These are phyloP conservation scores for Dromiciops gliroides DNA, from an alignment of 2,113 vertebrate species.

Conservation along the genomic window DNA sequence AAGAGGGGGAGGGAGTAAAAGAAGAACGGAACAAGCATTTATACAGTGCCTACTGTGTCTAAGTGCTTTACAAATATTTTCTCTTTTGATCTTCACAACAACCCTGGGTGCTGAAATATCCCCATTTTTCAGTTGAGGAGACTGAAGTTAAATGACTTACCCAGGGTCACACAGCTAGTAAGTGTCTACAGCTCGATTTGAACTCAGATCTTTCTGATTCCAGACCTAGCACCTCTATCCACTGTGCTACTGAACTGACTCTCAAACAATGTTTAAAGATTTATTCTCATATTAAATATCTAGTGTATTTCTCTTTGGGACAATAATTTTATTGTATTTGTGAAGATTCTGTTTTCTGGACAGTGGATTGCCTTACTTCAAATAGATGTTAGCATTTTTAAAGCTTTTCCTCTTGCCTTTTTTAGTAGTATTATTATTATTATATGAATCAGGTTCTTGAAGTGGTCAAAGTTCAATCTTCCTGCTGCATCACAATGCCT, in stretches of 20 bases:
- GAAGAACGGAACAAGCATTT: background rate
- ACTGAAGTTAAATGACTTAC: background rate
- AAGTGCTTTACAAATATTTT: background rate
- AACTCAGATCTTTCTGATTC: background rate
- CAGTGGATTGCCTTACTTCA: slow-evolving; percentile 71
- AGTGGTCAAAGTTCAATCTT: slow-evolving; percentile 84
- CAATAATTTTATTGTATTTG: slow-evolving; percentile 39
- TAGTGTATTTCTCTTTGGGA: slow-evolving; percentile 61
- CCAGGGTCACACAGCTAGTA: background rate
- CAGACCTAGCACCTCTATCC: background rate
- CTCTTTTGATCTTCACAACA: background rate
- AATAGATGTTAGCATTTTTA: slow-evolving; percentile 84
- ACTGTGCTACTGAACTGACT: background rate
- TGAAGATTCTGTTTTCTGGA: slow-evolving; percentile 76
- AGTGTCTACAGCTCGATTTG: background rate
- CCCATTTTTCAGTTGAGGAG: background rate
- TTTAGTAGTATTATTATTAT: slow-evolving; percentile 30
- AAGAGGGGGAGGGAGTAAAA: background rate
- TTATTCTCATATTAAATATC: slow-evolving; percentile 32
- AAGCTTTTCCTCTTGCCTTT: slow-evolving; percentile 80
- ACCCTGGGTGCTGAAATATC: background rate
- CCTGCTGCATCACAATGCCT: slow-evolving; percentile 85
- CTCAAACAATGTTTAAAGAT: slow-evolving; percentile 62
- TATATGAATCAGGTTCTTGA: slow-evolving; percentile 85
- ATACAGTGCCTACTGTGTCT: background rate